Evolutionary conservation across 2,797 vertebrate genomes (phyloP), one percentile per base, ranked within the genome.

Genomic region (Syndactyla subalaris): DNA sequence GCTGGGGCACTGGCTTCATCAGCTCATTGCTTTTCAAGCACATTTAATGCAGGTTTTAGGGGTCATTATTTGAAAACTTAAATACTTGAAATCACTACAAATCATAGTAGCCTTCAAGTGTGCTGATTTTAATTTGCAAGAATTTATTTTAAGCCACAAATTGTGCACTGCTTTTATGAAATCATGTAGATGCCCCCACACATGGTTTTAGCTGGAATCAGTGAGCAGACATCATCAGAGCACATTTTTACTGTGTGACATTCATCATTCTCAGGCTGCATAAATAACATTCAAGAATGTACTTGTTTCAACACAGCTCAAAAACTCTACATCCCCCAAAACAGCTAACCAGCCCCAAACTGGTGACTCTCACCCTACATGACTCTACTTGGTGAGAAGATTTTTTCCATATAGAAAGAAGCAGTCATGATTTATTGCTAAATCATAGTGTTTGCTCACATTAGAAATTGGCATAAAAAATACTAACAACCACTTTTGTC

Each of bases 41-140:
- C 8, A 2, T 58, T 48, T 93, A 94, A 88, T 43, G 29, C 55
- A 90, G 74, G 51, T 61, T 90, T 95, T 87, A 76, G 41, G 30
- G 67, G 80, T 30, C 63, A 97, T 95, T 93, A 92, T 89, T 95
- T 92, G 52, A 94, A 92, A 91, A 85, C 57, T 72, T 82, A 92
- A 96, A 93, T 67, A 84, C 94, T 92, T 82, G 57, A 91, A 96
- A 95, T 92, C 89, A 88, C 88, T 75, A 62, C 73, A 89, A 92
- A 88, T 78, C 85, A 54, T 55, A 95, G 92, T 32, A 62, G 58
- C 62, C 88, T 88, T 94, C 39, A 49, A 96, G 95, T 76, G 63
- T 52, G 21, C 59, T 46, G 67, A 90, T 94, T 95, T 93, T 66
- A 92, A 79, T 89, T 91, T 90, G 55, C 67, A 95, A 71, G 43